Evolutionary conservation across 2,113 vertebrate species (phyloP), one percentile per base, ranked within the genome.

Genomic region (Uropsilus gracilis): DNA sequence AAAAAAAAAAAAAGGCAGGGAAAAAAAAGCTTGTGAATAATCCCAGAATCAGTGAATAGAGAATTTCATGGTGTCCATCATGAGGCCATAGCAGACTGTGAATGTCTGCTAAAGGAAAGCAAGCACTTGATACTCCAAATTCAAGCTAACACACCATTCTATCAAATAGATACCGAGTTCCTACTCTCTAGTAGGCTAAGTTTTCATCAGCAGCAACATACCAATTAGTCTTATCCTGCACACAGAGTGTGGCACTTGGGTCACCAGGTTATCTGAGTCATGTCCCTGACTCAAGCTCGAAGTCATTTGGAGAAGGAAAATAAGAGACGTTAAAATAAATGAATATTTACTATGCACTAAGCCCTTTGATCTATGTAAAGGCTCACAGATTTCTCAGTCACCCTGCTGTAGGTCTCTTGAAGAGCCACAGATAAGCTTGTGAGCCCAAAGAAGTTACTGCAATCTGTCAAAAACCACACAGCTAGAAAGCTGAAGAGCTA

Each of bases 391-490:
- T 39, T 80, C 44, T 50, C 59, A 90, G 22, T 9, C 78, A 3
- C 9, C 16, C 26, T 68, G 32, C 5, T 18, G 68, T 26, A 22
- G n/a, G 6, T 72, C 14, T 69, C 92, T 50, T 73, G 32, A 94
- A 72, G 7, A 89, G 48, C 34, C 8, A 53, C 32, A 94, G 57
- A 64, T 66, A 84, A 96, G 28, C 75, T 24, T 5, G 30, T n/a
- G 84, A 28, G 28, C 5, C 50, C 46, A 85, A 76, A 76, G 59
- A 82, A 78, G 7, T 73, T 72, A 20, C 77, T 44, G 6, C 37
- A 77, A 59, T 16, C 81, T 91, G 18, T 81, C 28, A 81, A 85
- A 89, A 83, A 13, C 30, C 90, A 86, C 12, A 66, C 8, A 93
- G 12, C 18, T 72, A 83, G 50, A 57, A 89, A 82, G 24, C 48